These are phyloP conservation scores for Heliconius nattereri DNA, from an alignment of 1,140 invertebrate genomes.

Conservation along the genomic window DNA sequence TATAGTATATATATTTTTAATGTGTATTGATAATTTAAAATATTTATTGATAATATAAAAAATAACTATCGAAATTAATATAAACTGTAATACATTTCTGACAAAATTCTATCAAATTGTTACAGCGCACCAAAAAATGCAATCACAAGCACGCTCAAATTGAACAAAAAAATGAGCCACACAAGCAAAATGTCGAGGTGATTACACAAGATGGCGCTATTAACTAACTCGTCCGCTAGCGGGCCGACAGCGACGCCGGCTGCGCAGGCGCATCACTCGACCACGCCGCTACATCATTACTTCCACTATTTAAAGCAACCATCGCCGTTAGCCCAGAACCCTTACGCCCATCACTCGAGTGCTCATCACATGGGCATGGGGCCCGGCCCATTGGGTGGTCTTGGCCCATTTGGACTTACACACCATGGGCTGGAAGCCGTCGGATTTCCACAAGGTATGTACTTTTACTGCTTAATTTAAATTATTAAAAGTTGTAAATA, in stretches of 20 bases:
- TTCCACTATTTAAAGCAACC: conserved; percentile 78
- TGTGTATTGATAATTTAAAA: too few species aligned
- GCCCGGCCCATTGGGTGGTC: conserved; percentile 67
- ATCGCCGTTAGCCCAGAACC: conserved; percentile 71
- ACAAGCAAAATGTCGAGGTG: conserved; percentile 62
- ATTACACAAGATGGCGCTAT: conserved; percentile 67
- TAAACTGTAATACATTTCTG: not conserved
- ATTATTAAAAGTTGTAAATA: too few species aligned
- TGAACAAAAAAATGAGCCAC: conserved; percentile 43
- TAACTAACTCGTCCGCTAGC: conserved; percentile 66
- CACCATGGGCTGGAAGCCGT: conserved; percentile 78
- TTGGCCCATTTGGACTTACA: conserved; percentile 75
- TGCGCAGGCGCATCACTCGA: conserved; percentile 67
- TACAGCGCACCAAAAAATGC: conserved; percentile 49
- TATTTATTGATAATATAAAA: too few species aligned
- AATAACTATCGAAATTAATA: too few species aligned
- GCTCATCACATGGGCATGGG: conserved; percentile 78
- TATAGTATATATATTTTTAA: too few species aligned
- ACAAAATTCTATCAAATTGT: conserved; percentile 34
- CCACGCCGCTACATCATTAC: conserved; percentile 77
- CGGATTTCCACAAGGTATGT: conserved; percentile 79
- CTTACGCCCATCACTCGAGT: conserved; percentile 72
- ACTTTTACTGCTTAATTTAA: too few species aligned
- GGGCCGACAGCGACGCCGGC: conserved; percentile 61
- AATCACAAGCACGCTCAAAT: not conserved